Evolutionary conservation across 1,140 invertebrate species (phyloP), one percentile per base, ranked within the genome.

Genomic region (Orchesella cincta): DNA sequence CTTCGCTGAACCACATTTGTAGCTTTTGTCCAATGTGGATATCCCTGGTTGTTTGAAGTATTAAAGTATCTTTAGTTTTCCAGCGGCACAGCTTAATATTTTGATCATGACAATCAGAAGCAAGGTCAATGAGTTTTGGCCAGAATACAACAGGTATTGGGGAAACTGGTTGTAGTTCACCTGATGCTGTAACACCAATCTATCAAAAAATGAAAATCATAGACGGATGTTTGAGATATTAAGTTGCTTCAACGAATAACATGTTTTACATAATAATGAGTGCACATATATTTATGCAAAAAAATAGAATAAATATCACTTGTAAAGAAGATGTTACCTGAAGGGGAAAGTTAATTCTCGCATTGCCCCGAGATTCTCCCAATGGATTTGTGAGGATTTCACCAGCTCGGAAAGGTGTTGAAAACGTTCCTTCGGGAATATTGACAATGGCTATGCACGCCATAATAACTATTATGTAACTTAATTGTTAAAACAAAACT

Each of bases 1-100:
- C 89, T 62, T 93, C 91, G 0, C 91, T 90, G 84, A 95, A 95
- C 95, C 95, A 97, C 78, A 94, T 86, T 14, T 89, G 84, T 0
- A 95, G 83, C 79, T 90, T 88, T 76, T 94, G 88, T 0, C 89
- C 90, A 16, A 84, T 81, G 46, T 82, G 78, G 3, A 93, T 87
- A 0, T 83, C 77, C 79, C 86, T 86, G 1, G 88, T 87, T 1
- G 86, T 84, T 83, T 87, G 86, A 1, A 90, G 76, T 1, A 85
- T 77, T 0, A 90, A 79, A 67, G 86, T 85, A 0, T 75, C 74
- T n/a, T 77, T 76, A 20, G 54, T 76, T 34, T 73, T 54, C 79
- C 67, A 78, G 26, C 76, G 82, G 76, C 86, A 87, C 20, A 91
- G 83, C 31, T 89, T 83, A 3, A 90, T 85, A 82, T 93, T 93